phyloP scores from a whole-genome alignment of 2,888 invertebrate species.

The Polylopha cassiicola region DNA sequence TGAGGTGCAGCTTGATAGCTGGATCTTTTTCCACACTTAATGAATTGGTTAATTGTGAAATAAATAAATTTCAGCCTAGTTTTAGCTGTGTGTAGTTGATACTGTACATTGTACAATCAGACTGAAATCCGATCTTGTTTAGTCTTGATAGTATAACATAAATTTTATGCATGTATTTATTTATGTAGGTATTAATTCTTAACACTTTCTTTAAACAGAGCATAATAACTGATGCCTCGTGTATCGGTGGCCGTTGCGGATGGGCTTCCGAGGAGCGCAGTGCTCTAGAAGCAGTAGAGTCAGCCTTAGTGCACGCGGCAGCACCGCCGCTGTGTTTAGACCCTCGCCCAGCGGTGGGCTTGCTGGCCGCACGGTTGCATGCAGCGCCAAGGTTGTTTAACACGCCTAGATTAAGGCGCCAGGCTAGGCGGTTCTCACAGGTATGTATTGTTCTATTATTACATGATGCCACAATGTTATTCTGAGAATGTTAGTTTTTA shows the following conservation, averaged over 20 bases:
- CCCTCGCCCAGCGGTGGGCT: constrained; percentile 88
- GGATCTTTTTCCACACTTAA: no score
- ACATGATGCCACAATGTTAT: no score
- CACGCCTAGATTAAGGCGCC: constrained; percentile 83
- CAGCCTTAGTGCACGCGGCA: constrained; percentile 89
- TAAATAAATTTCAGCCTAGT: no score
- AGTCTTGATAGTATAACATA: no score
- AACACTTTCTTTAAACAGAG: constrained; percentile 56
- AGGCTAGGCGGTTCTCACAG: constrained; percentile 88
- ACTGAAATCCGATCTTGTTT: no score
- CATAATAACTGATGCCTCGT: constrained; percentile 80
- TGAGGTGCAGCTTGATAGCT: no score
- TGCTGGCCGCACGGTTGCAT: constrained; percentile 85
- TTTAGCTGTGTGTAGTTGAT: no score
- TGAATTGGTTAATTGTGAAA: no score
- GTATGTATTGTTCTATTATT: constrained; percentile 44
- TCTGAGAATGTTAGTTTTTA: no score
- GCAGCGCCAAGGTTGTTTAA: constrained; percentile 85
- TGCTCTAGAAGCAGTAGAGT: constrained; percentile 81
- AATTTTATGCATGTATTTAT: no score
- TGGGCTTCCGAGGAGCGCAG: constrained; percentile 88
- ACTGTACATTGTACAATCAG: no score
- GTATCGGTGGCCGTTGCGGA: constrained; percentile 71
- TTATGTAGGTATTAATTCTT: constrained; percentile 3
- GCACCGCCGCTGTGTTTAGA: constrained; percentile 93